A percentile compares a stretch with the other conserved stretches of the same genome.
phyloP scores from a whole-genome alignment of 35 echinoderm and acorn worm genomes.

The Apostichopus parvimensis region DNA sequence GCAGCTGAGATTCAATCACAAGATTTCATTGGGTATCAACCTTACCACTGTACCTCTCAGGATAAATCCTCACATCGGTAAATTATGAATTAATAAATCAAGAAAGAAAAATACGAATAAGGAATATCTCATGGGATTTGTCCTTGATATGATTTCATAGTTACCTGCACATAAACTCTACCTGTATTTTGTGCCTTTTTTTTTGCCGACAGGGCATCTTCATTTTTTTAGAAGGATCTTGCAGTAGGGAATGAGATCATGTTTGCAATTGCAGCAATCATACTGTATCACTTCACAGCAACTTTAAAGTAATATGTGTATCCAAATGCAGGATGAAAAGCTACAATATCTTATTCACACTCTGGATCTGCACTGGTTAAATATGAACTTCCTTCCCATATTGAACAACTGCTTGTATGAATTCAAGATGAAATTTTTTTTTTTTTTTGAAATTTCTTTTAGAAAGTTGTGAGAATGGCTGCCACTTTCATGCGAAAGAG shows the following conservation, averaged over 20 bases:
- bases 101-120: too few relatives aligned
- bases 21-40: neutral
- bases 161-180: neutral
- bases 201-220: neutral
- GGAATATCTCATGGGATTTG: neutral
- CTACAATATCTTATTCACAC: too few relatives aligned
- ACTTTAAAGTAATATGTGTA: too few relatives aligned
- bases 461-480: too few relatives aligned
- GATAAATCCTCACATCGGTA: neutral
- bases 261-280: neutral
- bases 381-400: too few relatives aligned
- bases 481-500: too few relatives aligned
- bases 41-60: neutral
- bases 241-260: neutral
- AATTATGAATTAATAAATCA: neutral
- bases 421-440: too few relatives aligned
- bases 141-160: neutral
- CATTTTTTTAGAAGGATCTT: neutral
- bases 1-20: neutral
- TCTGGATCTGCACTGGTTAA: too few relatives aligned
- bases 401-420: too few relatives aligned
- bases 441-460: too few relatives aligned
- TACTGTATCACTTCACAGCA: too few relatives aligned
- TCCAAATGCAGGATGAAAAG: too few relatives aligned
- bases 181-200: neutral